Evolutionary conservation across 1,140 invertebrate genomes (phyloP).

Genomic region (Berghia stephanieae): DNA sequence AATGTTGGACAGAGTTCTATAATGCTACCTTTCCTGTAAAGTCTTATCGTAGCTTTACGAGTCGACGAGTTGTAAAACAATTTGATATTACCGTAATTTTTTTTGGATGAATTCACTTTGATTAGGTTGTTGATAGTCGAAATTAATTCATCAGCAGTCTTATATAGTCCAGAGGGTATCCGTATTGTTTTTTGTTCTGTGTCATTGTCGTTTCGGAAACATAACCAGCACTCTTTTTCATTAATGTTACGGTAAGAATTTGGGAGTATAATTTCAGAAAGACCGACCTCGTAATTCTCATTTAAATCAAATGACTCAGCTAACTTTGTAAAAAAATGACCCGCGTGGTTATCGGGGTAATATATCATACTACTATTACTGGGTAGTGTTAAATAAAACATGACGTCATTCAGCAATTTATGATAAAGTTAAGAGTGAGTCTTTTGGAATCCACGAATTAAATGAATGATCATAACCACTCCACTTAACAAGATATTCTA

Average conservation of each 20-base stretch:
- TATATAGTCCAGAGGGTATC: constrained; percentile 1
- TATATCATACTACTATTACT: background rate
- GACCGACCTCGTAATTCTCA: background rate
- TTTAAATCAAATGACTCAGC: background rate
- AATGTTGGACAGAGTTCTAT: background rate
- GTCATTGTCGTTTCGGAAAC: background rate
- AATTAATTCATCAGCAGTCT: background rate
- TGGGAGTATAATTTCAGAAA: background rate
- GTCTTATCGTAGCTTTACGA: background rate
- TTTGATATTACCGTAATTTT: background rate
- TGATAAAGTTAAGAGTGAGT: too few species aligned
- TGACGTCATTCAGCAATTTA: too few species aligned
- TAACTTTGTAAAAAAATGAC: constrained; percentile 15
- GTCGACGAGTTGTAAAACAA: background rate
- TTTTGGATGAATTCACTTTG: background rate
- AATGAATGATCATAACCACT: too few species aligned
- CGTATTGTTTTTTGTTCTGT: background rate
- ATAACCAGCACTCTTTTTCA: background rate
- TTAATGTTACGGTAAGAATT: background rate
- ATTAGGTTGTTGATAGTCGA: background rate
- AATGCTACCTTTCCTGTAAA: background rate
- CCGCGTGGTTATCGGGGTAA: constrained; percentile 11
- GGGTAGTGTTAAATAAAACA: constrained; percentile 19
- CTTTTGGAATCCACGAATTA: too few species aligned
- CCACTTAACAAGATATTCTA: too few species aligned